Base-by-base conservation (phyloP, 2,797 vertebrate species). In the Danio choprae region DNA sequence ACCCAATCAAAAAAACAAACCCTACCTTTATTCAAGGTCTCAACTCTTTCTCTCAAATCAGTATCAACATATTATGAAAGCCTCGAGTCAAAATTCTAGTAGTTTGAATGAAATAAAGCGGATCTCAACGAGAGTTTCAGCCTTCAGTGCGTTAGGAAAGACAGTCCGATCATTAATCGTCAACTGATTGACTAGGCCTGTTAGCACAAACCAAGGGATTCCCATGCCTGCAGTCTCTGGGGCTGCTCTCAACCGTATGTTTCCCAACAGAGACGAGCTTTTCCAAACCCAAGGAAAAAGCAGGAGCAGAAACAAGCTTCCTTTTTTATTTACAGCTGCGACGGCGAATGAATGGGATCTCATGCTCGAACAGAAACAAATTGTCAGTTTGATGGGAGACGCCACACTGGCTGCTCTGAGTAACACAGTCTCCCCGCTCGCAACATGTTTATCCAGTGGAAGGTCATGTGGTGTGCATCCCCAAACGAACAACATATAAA, bases 381-480 rank as follows among this genome's bases (percentile, higher is more conserved):
- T 84, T 86, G 87, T 89, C 88, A 89, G 80, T 89, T 86, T 91
- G 88, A 91, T 87, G 55, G 84, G 85, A 87, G 81, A 88, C 83
- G 79, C 87, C 87, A 89, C 86, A 87, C 40, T 86, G 77, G 84
- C 83, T 85, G 84, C 80, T 86, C 80, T 79, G 86, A 86, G 80
- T 80, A 74, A 85, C 77, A 59, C 80, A 76, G 87, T 75, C 83
- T 83, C 88, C 87, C 86, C 88, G 86, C 85, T 85, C 83, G 82
- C 86, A 86, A 85, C 84, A 91, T 92, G 92, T 93, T 93, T 93
- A 91, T 87, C 74, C 82, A 79, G 86, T 44, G 82, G 79, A 75
- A 84, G 81, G 85, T 88, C 88, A 88, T 88, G 86, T 88, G 82
- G 74, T 85, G 86, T 87, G 86, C 85, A 83, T 81, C 81, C 74